A percentile compares a stretch with the other conserved stretches of the same genome.
phyloP scores from a whole-genome alignment of 2,113 vertebrate species.

The Engraulis encrasicolus region DNA sequence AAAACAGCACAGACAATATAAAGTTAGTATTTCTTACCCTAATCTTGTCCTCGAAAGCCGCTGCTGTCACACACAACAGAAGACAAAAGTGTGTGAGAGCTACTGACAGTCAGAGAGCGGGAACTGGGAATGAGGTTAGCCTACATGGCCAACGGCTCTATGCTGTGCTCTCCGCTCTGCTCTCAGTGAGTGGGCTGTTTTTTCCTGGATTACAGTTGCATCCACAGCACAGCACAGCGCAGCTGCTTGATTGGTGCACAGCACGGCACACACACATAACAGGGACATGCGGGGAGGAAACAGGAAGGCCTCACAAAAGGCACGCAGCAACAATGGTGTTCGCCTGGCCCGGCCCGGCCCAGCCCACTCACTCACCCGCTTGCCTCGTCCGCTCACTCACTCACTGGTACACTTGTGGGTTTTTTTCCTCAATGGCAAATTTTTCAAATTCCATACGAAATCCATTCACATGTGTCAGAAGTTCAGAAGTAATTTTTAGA shows the following conservation, averaged over 20 bases:
- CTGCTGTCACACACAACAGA: background rate
- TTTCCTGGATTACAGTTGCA: conserved; percentile 77
- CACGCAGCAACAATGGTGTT: conserved; percentile 44
- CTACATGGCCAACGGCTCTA: background rate
- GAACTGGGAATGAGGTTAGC: conserved; percentile 1
- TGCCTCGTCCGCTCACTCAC: conserved; percentile 65
- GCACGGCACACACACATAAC: too few relatives aligned
- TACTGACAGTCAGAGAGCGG: background rate
- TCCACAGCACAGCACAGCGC: conserved; percentile 59
- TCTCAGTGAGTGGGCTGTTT: conserved; percentile 64
- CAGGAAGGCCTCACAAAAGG: conserved; percentile 74
- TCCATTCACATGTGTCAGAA: conserved; percentile 1
- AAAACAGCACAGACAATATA: background rate
- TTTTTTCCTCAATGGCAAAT: conserved; percentile 12
- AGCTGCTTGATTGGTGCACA: conserved; percentile 62
- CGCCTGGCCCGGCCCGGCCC: too few relatives aligned
- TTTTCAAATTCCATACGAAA: conserved; percentile 9
- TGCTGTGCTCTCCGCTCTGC: too few relatives aligned
- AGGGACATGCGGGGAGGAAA: conserved; percentile 58
- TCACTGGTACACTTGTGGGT: too few relatives aligned
- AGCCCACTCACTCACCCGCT: conserved; percentile 55
- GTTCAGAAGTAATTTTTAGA: background rate
- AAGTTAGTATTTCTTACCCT: background rate
- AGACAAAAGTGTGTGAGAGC: too few relatives aligned
- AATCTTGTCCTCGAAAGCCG: background rate